Evolutionary conservation across 2,888 invertebrate species (phyloP).

Genomic region (Erebia palarica): DNA sequence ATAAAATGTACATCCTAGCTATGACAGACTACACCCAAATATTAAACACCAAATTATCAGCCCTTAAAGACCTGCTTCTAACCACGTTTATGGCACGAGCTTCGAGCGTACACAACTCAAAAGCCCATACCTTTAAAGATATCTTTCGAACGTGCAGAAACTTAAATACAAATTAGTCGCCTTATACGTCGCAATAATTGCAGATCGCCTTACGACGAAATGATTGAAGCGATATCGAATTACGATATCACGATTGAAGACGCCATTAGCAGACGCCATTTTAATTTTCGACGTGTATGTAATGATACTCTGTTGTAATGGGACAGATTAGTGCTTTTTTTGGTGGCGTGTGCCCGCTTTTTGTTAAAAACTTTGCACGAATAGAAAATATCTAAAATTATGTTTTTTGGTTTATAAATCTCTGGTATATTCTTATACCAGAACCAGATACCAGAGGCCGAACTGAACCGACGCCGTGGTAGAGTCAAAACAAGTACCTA

Average conservation of each 20-base stretch:
- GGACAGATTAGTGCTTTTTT: slow-evolving; percentile 13
- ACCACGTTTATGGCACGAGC: slow-evolving; percentile 8
- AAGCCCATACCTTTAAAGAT: slow-evolving; percentile 18
- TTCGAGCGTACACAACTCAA: background rate
- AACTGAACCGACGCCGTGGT: too few species aligned
- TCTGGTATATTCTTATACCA: too few species aligned
- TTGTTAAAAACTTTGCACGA: background rate
- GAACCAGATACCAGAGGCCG: too few species aligned
- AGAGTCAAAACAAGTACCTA: too few species aligned
- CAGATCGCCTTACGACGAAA: slow-evolving; percentile 25
- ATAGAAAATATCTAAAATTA: background rate
- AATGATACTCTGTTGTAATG: slow-evolving; percentile 12
- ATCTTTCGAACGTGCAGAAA: slow-evolving; percentile 21
- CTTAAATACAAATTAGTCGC: slow-evolving; percentile 31
- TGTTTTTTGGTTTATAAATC: too few species aligned
- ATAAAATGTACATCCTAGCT: background rate
- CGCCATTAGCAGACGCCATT: slow-evolving; percentile 29
- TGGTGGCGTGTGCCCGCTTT: slow-evolving; percentile 2
- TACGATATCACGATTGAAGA: slow-evolving; percentile 30
- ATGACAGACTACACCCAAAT: background rate
- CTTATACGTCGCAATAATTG: slow-evolving; percentile 30
- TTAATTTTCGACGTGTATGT: slow-evolving; percentile 30
- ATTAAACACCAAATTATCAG: background rate
- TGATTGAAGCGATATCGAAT: slow-evolving; percentile 29
- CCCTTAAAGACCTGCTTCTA: background rate